Evolutionary conservation across 2,888 invertebrate species (phyloP).

Genomic region (Stenurella melanura): DNA sequence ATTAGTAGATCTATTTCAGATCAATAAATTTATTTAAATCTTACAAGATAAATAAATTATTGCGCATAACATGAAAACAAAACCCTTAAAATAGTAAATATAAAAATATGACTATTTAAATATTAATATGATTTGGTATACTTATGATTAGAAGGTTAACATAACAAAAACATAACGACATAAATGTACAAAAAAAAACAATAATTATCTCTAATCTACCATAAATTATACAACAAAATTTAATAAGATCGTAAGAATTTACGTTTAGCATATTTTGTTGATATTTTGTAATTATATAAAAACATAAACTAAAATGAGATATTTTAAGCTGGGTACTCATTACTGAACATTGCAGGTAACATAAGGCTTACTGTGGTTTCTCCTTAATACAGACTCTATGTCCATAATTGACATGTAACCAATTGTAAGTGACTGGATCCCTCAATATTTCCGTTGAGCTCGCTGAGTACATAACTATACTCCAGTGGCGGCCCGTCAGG

Average conservation of each 20-base stretch:
- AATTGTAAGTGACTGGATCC: too few species aligned
- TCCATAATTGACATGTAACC: too few species aligned
- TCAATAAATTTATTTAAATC: conserved; percentile 37
- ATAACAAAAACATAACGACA: conserved; percentile 61
- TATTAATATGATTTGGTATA: conserved; percentile 58
- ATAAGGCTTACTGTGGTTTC: too few species aligned
- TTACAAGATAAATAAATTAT: conserved; percentile 21
- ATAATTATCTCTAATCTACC: conserved; percentile 32
- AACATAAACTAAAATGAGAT: neutral
- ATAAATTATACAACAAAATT: conserved; percentile 38
- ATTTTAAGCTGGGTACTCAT: neutral
- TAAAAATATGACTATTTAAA: conserved; percentile 52
- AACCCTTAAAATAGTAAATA: conserved; percentile 42
- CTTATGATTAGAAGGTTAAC: conserved; percentile 61
- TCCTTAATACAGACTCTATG: too few species aligned
- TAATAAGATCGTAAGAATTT: conserved; percentile 34
- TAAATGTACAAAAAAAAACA: conserved; percentile 53
- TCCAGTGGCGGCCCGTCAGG: too few species aligned
- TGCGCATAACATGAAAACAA: conserved; percentile 40
- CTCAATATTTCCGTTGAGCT: too few species aligned
- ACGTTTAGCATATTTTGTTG: neutral
- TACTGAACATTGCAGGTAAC: too few species aligned
- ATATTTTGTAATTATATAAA: neutral
- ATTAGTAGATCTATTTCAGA: conserved; percentile 37
- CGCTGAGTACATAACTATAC: too few species aligned